Percentiles rank a stretch among this genome's conserved stretches.
Evolutionary conservation across 2,797 vertebrate species (phyloP).

Genomic region (Parambassis ranga): DNA sequence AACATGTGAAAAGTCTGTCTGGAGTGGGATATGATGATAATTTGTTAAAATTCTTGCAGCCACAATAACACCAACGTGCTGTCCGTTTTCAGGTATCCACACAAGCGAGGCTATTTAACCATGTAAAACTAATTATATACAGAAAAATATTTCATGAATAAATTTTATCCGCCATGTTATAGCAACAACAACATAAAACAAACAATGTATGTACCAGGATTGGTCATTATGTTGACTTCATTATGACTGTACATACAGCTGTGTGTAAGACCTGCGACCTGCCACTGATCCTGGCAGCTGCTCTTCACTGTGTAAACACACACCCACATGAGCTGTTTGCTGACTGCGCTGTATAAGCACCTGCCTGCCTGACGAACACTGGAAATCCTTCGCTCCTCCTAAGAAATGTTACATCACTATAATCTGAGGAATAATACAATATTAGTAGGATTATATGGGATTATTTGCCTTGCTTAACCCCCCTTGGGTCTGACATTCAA

Average conservation of each 20-base stretch:
- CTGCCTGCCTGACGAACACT: conserved; percentile 37
- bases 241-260: too few species aligned
- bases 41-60: too few species aligned
- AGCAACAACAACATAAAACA: too few species aligned
- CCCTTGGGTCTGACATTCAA: conserved; percentile 2
- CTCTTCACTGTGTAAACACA: conserved; percentile 8
- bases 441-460: conserved; percentile 21
- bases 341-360: conserved; percentile 40
- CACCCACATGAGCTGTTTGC: conserved; percentile 4
- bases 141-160: too few species aligned
- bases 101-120: too few species aligned
- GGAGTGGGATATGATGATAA: background rate
- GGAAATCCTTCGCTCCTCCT: background rate
- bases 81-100: too few species aligned
- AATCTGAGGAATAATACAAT: background rate
- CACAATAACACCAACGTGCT: too few species aligned
- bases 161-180: too few species aligned
- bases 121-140: too few species aligned
- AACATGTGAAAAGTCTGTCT: too few species aligned
- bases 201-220: too few species aligned
- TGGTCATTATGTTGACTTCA: too few species aligned
- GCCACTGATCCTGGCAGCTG: conserved; percentile 16
- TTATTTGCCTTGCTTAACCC: conserved; percentile 15
- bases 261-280: conserved; percentile 3
- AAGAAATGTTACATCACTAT: background rate